Base-by-base conservation (phyloP, 2,113 vertebrate species). In the Callospermophilus lateralis region DNA sequence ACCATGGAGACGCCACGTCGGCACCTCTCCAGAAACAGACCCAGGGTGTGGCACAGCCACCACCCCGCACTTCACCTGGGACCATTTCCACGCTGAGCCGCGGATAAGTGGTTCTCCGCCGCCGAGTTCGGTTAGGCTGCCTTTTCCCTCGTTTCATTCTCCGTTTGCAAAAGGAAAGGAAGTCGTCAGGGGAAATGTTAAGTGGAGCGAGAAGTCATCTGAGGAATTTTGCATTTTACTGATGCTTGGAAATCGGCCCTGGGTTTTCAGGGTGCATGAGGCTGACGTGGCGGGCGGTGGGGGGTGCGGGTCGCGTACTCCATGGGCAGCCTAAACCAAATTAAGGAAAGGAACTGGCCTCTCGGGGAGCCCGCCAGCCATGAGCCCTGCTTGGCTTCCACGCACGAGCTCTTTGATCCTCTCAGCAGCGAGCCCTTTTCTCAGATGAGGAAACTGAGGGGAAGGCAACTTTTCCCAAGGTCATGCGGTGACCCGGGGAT, bases 91-190 rank as follows among this genome's bases (percentile, higher is more conserved):
- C 2, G 51, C 24, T 80, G 67, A 45, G 26, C 65, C 28, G 42
- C 84, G 86, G 39, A 16, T 0, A 12, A n/a, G 30, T 67, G 34
- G 85, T 90, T 89, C 81, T 68, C 81, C 48, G 55, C 81, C 48
- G 55, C 32, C 79, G 51, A 30, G 37, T 48, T 17, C 2, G 42
- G 65, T 8, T 84, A 81, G 67, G 39, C 51, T 32, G 68, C 48
- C 20, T 22, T 77, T 68, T 37, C 12, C 48, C 26, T 37, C 24
- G 28, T 87, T 34, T 63, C 78, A 76, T 45, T 90, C 65, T 67
- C 70, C 67, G 7, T 55, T 84, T 94, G 51, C 78, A 84, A 92
- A 97, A 51, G 6, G 17, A 45, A 83, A 88, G 83, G 17, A 70
- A 45, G 55, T 39, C 61, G 45, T 73, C 61, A 22, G 79, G 58